Evolutionary conservation across 1,140 invertebrate genomes (phyloP), one percentile per base, ranked within the genome.

Genomic region (Lordiphosa stackelbergi): DNA sequence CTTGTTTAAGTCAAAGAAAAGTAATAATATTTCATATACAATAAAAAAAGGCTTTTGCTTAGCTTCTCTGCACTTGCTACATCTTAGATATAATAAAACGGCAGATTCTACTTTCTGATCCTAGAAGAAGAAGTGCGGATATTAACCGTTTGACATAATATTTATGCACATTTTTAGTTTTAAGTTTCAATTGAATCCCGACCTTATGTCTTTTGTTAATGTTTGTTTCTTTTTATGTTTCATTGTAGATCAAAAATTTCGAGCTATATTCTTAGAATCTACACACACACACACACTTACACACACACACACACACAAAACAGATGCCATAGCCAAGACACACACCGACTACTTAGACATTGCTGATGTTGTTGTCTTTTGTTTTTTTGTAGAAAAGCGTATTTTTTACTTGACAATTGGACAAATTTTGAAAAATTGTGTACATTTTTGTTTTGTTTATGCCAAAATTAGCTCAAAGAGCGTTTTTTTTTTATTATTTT

Each of bases 171-270:
- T 8, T 31, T 31, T 31, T 31, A 31, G 7, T 31, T 31, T 31
- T 31, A 31, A 31, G 28, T 31, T 31, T 31, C 28, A 5, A 31
- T 31, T 8, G 28, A 31, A 31, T 5, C 28, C 24, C 7, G 28
- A 10, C 11, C 11, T 31, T 40, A 24, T 54, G 12, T 48, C 41
- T 38, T 48, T 46, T 40, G 12, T 37, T 52, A 52, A 38, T 71
- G 49, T 69, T 73, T 57, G 34, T 58, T 66, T 73, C 31, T 73
- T 70, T 79, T 61, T 78, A 59, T 63, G 65, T 85, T 64, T 85
- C 77, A 73, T 85, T 85, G 74, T 85, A 85, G 83, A 85, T 85
- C 55, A 78, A 83, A 63, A 78, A 65, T 73, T 43, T 77, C 66
- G 75, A 83, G 66, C 85, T 68, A 70, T 83, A 66, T 79, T 65